Base-by-base conservation (phyloP, 2,888 invertebrate genomes). In the Volucella zonaria region DNA sequence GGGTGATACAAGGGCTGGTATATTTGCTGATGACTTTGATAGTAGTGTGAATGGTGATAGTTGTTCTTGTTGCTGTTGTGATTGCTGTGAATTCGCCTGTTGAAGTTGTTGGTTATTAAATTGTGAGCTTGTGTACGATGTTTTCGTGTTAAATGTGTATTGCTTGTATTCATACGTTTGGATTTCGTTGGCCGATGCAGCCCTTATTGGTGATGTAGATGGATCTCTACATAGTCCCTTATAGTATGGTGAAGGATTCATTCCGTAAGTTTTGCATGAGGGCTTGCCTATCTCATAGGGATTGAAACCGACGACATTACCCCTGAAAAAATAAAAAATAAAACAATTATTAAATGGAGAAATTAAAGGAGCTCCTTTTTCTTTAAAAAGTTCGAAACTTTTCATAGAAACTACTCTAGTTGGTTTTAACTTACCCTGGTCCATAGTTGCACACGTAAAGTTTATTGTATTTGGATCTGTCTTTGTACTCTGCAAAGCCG, bases 391-490 rank as follows among this genome's bases (percentile, higher is more conserved):
- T n/a, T 6, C 4, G 23, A 23, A 23, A 23, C 23, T 23, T 18
- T 18, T 23, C 18, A 62, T 62, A 18, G 64, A 62, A 80, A 83
- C 54, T 62, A 54, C 51, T 14, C 38, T 59, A 62, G 10, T 11
- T 45, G 59, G 59, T 43, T 49, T 67, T 62, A 51, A 89, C 92
- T 92, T 92, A 94, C 94, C 95, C 95, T 11, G 96, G 96, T 71
- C 96, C 96, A 89, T 96, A 96, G 92, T 96, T 96, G 93, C 96
- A 97, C 70, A 96, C 95, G 92, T 96, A 96, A 80, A 96, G 93
- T 91, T 96, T 96, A 87, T 96, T 96, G 91, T 95, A 96, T 87
- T 96, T 96, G 87, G 94, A 92, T 1, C 94, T 93, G 89, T 96
- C 96, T 89, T 95, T 95, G 92, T 96, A 97, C 92, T 95, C 96